These are phyloP conservation scores for Heliocidaris tuberculata DNA, from an alignment of 35 echinoderm and acorn worm genomes.

Conservation along the genomic window DNA sequence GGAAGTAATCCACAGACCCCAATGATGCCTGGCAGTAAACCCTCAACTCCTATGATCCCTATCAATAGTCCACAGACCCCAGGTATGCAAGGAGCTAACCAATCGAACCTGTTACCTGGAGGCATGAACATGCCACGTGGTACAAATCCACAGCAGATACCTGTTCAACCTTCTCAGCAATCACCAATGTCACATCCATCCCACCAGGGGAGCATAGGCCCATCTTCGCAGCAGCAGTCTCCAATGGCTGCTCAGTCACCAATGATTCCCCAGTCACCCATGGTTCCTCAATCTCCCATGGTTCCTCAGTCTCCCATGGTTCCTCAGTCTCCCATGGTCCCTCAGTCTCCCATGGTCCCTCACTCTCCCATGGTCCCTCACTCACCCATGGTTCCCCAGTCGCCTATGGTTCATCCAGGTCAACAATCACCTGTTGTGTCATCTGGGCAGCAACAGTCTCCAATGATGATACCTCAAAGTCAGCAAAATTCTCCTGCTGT, in stretches of 20 bases:
- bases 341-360: slow-evolving; percentile 51
- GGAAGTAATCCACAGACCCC: slow-evolving; percentile 4
- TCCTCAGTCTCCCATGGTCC: slow-evolving; percentile 63
- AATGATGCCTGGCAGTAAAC: slow-evolving; percentile 12
- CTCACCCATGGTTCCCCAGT: slow-evolving; percentile 54
- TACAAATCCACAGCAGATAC: slow-evolving; percentile 21
- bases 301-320: slow-evolving; percentile 59
- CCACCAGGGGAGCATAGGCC: not conserved
- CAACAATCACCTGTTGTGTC: slow-evolving; percentile 62
- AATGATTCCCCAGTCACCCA: slow-evolving; percentile 65
- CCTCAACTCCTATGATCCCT: slow-evolving; percentile 29
- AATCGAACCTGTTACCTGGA: not conserved
- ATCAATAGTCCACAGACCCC: slow-evolving; percentile 31
- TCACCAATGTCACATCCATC: slow-evolving; percentile 62
- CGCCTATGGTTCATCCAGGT: slow-evolving; percentile 53
- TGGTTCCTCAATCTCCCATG: slow-evolving; percentile 71
- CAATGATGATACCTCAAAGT: slow-evolving; percentile 22
- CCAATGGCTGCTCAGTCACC: slow-evolving; percentile 62
- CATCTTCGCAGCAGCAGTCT: slow-evolving; percentile 61
- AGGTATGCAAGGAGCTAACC: not conserved
- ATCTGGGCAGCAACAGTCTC: slow-evolving; percentile 44
- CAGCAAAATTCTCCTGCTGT: slow-evolving; percentile 22
- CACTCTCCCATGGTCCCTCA: slow-evolving; percentile 69
- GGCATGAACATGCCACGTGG: slow-evolving; percentile 21
- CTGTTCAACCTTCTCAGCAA: slow-evolving; percentile 58